Conservation (phyloP, 1,140 invertebrate species). For the Epicauta chinensis region DNA sequence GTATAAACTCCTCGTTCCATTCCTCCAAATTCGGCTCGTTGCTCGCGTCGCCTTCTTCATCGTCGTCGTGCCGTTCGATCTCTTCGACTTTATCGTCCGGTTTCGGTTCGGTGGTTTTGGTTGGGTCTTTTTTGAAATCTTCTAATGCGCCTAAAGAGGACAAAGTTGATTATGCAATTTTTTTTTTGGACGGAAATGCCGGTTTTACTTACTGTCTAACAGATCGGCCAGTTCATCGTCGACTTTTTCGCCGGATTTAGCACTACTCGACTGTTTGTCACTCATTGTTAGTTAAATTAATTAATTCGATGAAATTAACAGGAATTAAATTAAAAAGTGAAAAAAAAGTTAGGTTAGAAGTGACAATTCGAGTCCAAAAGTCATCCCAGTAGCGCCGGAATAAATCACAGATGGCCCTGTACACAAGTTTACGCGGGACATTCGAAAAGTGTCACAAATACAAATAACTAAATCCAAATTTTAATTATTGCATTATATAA, state of each 20-base stretch:
- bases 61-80: neutral
- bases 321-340: too few relatives aligned
- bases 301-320: too few relatives aligned
- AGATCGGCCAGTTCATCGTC: slow-evolving; percentile 38
- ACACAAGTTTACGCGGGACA: too few relatives aligned
- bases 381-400: too few relatives aligned
- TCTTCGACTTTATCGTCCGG: slow-evolving; percentile 24
- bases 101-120: slow-evolving; percentile 26
- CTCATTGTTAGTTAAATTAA: slow-evolving; percentile 25
- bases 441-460: too few relatives aligned
- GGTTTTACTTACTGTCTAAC: slow-evolving; percentile 34
- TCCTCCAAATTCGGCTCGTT: slow-evolving; percentile 25
- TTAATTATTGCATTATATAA: too few relatives aligned
- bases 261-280: slow-evolving; percentile 19
- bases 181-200: neutral
- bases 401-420: too few relatives aligned
- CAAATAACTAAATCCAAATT: too few relatives aligned
- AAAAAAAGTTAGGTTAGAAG: slow-evolving; percentile 9
- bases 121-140: slow-evolving; percentile 45
- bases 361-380: too few relatives aligned
- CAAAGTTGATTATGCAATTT: slow-evolving; percentile 5
- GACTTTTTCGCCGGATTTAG: slow-evolving; percentile 19
- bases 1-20: slow-evolving; percentile 58
- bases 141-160: slow-evolving; percentile 48
- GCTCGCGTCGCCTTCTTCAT: slow-evolving; percentile 12